Percentiles rank a stretch among this genome's conserved stretches.
Conservation (phyloP, 2,113 vertebrate species). For the Microtus oregoni region DNA sequence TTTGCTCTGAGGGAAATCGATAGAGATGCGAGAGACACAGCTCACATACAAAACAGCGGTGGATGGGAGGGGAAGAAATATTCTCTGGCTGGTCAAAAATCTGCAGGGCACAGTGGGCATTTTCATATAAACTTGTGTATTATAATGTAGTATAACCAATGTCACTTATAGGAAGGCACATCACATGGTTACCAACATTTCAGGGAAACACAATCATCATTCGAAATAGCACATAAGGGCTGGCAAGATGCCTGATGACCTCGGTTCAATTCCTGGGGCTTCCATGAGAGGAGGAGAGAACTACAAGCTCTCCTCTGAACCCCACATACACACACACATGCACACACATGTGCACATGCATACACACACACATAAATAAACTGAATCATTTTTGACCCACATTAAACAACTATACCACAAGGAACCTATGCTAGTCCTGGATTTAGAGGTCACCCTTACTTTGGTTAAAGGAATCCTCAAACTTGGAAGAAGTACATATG, state of each 20-base stretch:
- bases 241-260: no score
- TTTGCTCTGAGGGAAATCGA: conserved; percentile 2
- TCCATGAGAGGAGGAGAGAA: background rate
- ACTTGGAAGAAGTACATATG: background rate
- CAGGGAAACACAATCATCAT: background rate
- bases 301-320: background rate
- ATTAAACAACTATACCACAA: background rate
- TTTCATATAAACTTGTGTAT: background rate
- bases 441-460: background rate
- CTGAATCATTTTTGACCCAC: background rate
- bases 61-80: background rate
- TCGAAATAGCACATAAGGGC: background rate
- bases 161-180: background rate
- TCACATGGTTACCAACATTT: background rate
- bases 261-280: background rate
- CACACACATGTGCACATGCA: background rate
- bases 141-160: background rate
- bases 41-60: background rate
- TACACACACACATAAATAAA: background rate
- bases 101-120: background rate
- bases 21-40: background rate
- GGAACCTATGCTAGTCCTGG: background rate
- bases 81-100: conserved; percentile 3
- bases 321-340: background rate
- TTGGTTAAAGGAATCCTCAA: background rate